A percentile compares a stretch with the other conserved stretches of the same genome.
Conservation (phyloP, 2,113 vertebrate species). For the Syngnathoides biaculeatus region DNA sequence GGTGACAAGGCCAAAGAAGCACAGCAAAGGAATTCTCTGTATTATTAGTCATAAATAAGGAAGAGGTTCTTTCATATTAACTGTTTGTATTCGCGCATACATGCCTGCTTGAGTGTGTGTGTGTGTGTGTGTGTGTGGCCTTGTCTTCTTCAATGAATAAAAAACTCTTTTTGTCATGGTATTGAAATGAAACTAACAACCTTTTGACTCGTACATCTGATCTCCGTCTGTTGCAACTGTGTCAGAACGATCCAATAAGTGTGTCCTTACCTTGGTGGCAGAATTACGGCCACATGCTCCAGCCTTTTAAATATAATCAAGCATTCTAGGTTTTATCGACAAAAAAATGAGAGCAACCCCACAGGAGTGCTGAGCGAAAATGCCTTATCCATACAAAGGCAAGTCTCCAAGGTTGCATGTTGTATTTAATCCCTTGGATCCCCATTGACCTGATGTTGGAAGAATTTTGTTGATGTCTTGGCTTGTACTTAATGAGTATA, state of each 20-base stretch:
- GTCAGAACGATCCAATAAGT: slow-evolving; percentile 18
- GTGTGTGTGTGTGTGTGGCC: not conserved
- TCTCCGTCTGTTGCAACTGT: not conserved
- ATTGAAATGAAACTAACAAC: slow-evolving; percentile 27
- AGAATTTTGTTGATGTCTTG: slow-evolving; percentile 59
- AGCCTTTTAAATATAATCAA: slow-evolving; percentile 44
- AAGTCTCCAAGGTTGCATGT: slow-evolving; percentile 54
- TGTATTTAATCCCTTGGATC: slow-evolving; percentile 54
- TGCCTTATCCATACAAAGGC: slow-evolving; percentile 40
- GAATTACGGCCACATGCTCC: slow-evolving; percentile 16
- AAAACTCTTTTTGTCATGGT: not conserved
- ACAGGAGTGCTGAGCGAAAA: slow-evolving; percentile 26
- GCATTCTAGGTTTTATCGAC: slow-evolving; percentile 34
- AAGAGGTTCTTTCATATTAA: too few species aligned
- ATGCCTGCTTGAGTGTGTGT: not conserved
- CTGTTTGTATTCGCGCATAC: not conserved
- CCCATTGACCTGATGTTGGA: slow-evolving; percentile 42
- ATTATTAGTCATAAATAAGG: too few species aligned
- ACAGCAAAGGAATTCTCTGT: too few species aligned
- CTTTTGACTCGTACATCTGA: slow-evolving; percentile 3
- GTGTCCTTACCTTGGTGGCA: slow-evolving; percentile 34
- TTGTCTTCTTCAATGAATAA: not conserved
- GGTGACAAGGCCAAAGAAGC: too few species aligned
- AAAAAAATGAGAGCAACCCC: slow-evolving; percentile 27
- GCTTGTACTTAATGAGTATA: slow-evolving; percentile 23